Evolutionary conservation across 2,888 invertebrate species (phyloP).

Genomic region (Poecilobothrus nobilitatus): DNA sequence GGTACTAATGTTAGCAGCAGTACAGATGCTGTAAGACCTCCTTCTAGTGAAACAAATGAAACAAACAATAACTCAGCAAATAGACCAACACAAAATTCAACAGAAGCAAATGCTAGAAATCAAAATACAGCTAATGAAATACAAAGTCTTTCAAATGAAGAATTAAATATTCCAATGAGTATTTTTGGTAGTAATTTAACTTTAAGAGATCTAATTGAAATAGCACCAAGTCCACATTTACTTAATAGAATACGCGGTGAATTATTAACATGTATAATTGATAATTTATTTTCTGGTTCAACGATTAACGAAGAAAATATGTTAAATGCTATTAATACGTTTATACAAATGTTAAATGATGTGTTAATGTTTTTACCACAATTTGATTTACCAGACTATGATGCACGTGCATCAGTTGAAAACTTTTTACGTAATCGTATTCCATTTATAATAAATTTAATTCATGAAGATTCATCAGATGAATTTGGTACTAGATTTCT

Average conservation of each 20-base stretch:
- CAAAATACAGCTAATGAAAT: constrained; percentile 9
- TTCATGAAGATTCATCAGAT: constrained; percentile 26
- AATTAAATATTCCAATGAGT: constrained; percentile 20
- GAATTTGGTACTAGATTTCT: constrained; percentile 36
- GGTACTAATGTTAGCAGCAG: neutral
- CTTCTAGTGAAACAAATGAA: neutral
- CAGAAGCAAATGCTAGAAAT: constrained; percentile 17
- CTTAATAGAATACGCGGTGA: constrained; percentile 32
- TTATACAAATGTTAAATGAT: constrained; percentile 34
- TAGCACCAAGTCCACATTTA: constrained; percentile 22
- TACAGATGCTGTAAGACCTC: neutral
- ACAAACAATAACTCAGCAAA: neutral
- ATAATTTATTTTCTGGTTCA: constrained; percentile 33
- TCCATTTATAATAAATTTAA: constrained; percentile 33
- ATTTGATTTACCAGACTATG: constrained; percentile 37
- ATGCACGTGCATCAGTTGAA: constrained; percentile 39
- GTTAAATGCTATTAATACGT: constrained; percentile 32
- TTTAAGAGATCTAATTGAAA: constrained; percentile 22
- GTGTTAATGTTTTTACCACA: constrained; percentile 35
- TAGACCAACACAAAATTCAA: constrained; percentile 23
- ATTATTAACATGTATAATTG: constrained; percentile 32
- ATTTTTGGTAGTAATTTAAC: constrained; percentile 24
- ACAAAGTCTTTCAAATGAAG: constrained; percentile 7
- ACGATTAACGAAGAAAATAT: constrained; percentile 35
- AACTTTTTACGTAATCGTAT: constrained; percentile 36